Conservation (phyloP, 2,797 vertebrate genomes). For the Rhyacichthys aspro region DNA sequence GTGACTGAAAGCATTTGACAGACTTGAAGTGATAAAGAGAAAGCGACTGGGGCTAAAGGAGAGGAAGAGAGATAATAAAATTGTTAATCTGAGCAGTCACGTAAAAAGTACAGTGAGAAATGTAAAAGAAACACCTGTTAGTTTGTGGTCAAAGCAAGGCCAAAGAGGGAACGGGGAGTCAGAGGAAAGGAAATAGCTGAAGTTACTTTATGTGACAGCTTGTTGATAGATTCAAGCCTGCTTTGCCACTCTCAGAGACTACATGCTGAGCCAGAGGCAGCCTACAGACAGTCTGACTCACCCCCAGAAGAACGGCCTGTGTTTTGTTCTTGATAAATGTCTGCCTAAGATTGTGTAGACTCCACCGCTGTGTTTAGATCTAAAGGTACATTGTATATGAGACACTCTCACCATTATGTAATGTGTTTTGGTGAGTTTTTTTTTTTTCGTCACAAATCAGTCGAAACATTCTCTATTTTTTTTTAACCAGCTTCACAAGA, state of each 20-base stretch:
- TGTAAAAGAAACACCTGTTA: slow-evolving; percentile 24
- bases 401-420: slow-evolving; percentile 10
- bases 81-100: not conserved
- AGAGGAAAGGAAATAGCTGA: slow-evolving; percentile 18
- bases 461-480: not conserved
- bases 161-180: slow-evolving; percentile 16
- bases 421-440: slow-evolving; percentile 21
- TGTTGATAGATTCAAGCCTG: slow-evolving; percentile 62
- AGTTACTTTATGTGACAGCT: slow-evolving; percentile 51
- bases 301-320: slow-evolving; percentile 47
- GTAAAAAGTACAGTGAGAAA: slow-evolving; percentile 3
- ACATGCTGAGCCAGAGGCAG: slow-evolving; percentile 44
- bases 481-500: slow-evolving; percentile 33
- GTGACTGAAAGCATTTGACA: slow-evolving; percentile 8
- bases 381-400: slow-evolving; percentile 9
- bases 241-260: slow-evolving; percentile 33
- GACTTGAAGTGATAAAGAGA: slow-evolving; percentile 36
- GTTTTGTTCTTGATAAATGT: slow-evolving; percentile 61
- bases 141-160: slow-evolving; percentile 20
- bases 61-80: slow-evolving; percentile 24
- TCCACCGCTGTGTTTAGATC: slow-evolving; percentile 30
- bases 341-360: slow-evolving; percentile 25
- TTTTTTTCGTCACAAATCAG: slow-evolving; percentile 5
- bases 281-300: slow-evolving; percentile 55
- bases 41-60: slow-evolving; percentile 21